Evolutionary conservation across 53 echinoderm and acorn worm species (phyloP), one percentile per base, ranked within the genome.

Genomic region (Mesocentrotus franciscanus): DNA sequence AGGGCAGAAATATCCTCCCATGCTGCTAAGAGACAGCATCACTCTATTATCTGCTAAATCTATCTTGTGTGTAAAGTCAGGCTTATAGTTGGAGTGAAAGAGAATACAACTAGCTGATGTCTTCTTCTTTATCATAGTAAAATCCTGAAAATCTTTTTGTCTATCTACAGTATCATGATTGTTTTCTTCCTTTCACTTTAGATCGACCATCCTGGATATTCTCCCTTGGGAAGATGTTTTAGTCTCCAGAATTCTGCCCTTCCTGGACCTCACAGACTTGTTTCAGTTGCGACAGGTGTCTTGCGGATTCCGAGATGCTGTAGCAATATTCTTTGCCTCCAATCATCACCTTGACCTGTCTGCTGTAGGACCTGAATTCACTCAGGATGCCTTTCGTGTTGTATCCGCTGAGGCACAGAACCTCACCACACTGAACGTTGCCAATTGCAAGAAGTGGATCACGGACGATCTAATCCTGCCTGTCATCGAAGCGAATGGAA

Each of bases 151-250:
- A 35, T 78, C 17, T n/a, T 87, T 87, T 58, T 87, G 3, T 87
- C 30, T 10, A n/a, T 66, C 27, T 75, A 8, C 0, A 9, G n/a
- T n/a, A n/a, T n/a, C n/a, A n/a, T n/a, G n/a, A 8, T 27, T 75
- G 1, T 87, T 87, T 58, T 81, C n/a, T 57, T 87, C 27, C 24
- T 87, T 59, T 27, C 87, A 57, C 12, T n/a, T 33, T 70, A 96
- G 97, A 90, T 94, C 85, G 12, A 94, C 94, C 26, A 92, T 92
- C 72, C 42, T 95, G 27, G 75, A 95, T 22, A 85, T 97, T 62
- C 95, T 99, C 4, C 99, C 99, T 17, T 99, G 99, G 99, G 99
- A 98, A 42, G 98, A 99, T 85, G 95, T 99, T 75, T 71, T 99
- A 15, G 95, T 97, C 18, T 39, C 96, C 8, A 91, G 95, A 94